Evolutionary conservation across 1,140 invertebrate species (phyloP), one percentile per base, ranked within the genome.

Genomic region (Drosophila watanabei): DNA sequence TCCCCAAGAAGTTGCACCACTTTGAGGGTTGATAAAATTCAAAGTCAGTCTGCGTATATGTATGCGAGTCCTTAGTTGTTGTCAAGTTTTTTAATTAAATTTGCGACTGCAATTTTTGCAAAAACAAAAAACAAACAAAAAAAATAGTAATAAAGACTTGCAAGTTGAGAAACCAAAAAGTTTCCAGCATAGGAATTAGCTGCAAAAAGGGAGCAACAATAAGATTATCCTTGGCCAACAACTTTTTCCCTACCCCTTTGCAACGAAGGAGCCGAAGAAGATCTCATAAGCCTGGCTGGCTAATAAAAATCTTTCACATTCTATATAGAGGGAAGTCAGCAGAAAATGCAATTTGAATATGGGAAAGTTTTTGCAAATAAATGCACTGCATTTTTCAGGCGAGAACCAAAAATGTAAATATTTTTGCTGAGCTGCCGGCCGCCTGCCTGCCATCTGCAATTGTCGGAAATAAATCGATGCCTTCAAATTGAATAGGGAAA

Each of bases 1-100:
- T 35, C 43, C 32, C 7, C n/a, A n/a, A n/a, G n/a, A 8, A 51
- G 35, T 16, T 63, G 72, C 71, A 75, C 71, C 71, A 75, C 70
- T 54, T 35, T 20, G 60, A 43, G 68, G 72, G 59, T 75, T 64
- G 72, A 57, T 75, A 51, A 37, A 64, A 76, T 56, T 64, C 51
- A 48, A 78, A 78, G 75, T 78, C 57, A 56, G 39, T 63, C 30
- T 35, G n/a, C 62, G 33, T 64, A 35, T 48, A 32, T 61, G 35
- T 58, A 45, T 56, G 33, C 20, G 11, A 60, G 57, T 73, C 46
- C 70, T 73, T 73, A 45, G 56, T 73, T 73, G 68, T 61, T 73
- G 69, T 70, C 75, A 79, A 79, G 75, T 79, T 79, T 79, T 79
- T 79, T 70, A 79, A 70, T 79, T 70, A 79, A 79, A 70, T 79